These are phyloP conservation scores for Glareola pratincola DNA, from an alignment of 2,113 vertebrate genomes.

Conservation along the genomic window DNA sequence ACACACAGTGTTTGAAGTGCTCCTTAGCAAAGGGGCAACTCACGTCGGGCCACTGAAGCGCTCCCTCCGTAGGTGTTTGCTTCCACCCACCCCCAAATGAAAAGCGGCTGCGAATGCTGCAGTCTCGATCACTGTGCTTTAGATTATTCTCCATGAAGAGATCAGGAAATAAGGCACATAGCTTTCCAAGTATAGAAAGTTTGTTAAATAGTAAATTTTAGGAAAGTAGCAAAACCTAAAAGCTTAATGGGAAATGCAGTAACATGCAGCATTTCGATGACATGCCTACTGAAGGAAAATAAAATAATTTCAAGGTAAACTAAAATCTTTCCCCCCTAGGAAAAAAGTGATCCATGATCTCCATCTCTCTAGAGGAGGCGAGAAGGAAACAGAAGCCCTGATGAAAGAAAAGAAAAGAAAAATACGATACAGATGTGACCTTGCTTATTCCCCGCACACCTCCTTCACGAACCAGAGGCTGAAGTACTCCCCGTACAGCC, in stretches of 20 bases:
- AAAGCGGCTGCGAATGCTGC: background rate
- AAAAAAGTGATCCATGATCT: background rate
- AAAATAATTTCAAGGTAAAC: background rate
- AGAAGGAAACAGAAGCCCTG: constrained; percentile 4
- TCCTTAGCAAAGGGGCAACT: constrained; percentile 35
- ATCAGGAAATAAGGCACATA: constrained; percentile 74
- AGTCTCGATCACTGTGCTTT: constrained; percentile 67
- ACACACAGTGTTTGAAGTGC: constrained; percentile 45
- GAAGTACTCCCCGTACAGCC: background rate
- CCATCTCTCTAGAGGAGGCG: background rate
- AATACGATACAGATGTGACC: background rate
- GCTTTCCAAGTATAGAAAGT: constrained; percentile 74
- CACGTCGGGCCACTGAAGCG: background rate
- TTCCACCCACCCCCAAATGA: background rate
- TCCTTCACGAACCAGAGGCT: background rate
- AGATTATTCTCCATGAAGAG: constrained; percentile 53
- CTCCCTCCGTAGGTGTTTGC: background rate
- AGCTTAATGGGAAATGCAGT: background rate
- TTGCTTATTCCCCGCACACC: background rate
- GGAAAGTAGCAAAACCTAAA: constrained; percentile 46
- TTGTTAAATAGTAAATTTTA: constrained; percentile 40
- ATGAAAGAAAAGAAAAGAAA: background rate
- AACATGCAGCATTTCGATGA: background rate
- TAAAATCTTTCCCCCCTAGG: background rate
- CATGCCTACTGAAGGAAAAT: background rate